These are phyloP conservation scores for Synodontis membranacea DNA, from an alignment of 2,113 vertebrate genomes.

Conservation along the genomic window DNA sequence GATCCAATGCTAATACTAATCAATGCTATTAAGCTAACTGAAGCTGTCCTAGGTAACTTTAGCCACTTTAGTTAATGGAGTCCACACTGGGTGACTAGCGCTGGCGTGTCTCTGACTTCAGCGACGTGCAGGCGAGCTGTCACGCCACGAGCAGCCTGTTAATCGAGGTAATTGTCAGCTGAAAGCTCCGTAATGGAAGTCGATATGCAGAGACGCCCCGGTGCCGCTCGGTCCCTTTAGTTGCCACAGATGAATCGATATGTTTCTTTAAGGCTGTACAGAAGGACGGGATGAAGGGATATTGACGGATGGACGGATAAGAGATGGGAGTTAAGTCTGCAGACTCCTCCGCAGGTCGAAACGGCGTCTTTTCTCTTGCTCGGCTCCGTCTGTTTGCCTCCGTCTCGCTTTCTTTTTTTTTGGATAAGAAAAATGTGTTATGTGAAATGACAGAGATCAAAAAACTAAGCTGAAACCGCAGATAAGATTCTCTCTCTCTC, in stretches of 20 bases:
- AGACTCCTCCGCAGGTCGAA: slow-evolving; percentile 42
- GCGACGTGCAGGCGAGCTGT: slow-evolving; percentile 5
- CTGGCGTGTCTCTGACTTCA: not conserved
- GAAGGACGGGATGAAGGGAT: slow-evolving; percentile 59
- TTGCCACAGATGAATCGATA: slow-evolving; percentile 72
- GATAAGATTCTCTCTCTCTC: not conserved
- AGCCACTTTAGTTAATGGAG: not conserved
- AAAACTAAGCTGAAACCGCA: not conserved
- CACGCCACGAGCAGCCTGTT: slow-evolving; percentile 34
- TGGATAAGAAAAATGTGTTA: slow-evolving; percentile 11
- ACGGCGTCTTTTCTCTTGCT: slow-evolving; percentile 22
- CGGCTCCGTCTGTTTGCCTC: slow-evolving; percentile 23
- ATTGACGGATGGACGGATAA: slow-evolving; percentile 50
- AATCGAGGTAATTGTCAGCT: slow-evolving; percentile 73
- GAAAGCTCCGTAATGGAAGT: slow-evolving; percentile 68
- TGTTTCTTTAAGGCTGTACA: slow-evolving; percentile 72
- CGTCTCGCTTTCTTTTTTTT: not conserved
- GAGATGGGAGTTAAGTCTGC: slow-evolving; percentile 14
- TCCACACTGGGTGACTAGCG: not conserved
- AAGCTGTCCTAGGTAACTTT: slow-evolving; percentile 10
- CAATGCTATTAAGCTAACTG: not conserved
- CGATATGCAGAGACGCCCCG: slow-evolving; percentile 67
- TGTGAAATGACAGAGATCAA: not conserved
- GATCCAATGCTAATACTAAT: not conserved
- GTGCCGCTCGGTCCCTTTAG: slow-evolving; percentile 72